A percentile compares a stretch with the other conserved stretches of the same genome.
These are phyloP conservation scores for Gallinago nigripennis DNA, from an alignment of 2,797 vertebrate genomes.

Conservation along the genomic window DNA sequence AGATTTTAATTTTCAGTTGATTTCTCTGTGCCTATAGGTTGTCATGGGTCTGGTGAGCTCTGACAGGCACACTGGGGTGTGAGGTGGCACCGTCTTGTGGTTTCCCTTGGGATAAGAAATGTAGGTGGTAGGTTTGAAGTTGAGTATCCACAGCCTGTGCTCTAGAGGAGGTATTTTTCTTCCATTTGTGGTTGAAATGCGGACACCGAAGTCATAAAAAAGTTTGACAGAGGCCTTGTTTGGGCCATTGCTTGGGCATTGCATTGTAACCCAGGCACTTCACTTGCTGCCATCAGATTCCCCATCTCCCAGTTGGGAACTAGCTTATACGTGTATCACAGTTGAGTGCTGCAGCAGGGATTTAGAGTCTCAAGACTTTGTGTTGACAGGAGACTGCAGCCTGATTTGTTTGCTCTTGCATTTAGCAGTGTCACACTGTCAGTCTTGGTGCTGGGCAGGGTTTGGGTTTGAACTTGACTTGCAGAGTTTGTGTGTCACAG, in stretches of 20 bases:
- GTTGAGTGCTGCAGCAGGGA: not conserved
- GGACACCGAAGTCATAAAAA: not conserved
- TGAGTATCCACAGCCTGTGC: not conserved
- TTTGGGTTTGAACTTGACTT: not conserved
- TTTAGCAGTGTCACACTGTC: not conserved
- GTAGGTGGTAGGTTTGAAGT: not conserved
- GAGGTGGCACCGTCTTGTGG: not conserved
- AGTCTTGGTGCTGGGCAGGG: not conserved
- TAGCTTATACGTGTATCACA: not conserved
- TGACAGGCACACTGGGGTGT: rapidly evolving
- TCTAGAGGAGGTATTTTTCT: not conserved
- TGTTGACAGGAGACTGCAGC: not conserved
- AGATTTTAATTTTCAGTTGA: not conserved
- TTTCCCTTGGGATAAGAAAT: not conserved
- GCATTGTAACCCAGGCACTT: not conserved
- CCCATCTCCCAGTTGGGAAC: not conserved
- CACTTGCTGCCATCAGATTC: not conserved
- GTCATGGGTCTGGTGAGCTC: not conserved
- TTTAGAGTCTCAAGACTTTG: not conserved
- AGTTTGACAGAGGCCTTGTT: not conserved
- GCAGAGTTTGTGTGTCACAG: not conserved
- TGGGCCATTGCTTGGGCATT: not conserved
- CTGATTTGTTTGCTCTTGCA: not conserved
- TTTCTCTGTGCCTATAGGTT: not conserved
- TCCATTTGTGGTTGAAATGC: not conserved